These are phyloP conservation scores for Rhadina sibilatrix DNA, from an alignment of 2,113 vertebrate species.

Conservation along the genomic window DNA sequence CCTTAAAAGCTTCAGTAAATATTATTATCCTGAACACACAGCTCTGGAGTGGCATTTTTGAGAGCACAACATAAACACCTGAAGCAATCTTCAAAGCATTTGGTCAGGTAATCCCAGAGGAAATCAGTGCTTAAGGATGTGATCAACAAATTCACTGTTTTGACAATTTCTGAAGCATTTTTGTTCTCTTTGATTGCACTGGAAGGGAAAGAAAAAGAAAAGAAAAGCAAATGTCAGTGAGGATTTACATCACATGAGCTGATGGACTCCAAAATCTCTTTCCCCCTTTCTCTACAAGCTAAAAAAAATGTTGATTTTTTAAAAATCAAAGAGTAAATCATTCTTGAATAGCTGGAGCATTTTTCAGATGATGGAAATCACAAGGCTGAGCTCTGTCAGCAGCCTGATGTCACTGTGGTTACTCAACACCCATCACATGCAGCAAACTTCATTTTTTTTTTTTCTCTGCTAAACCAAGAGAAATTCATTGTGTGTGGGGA, in stretches of 20 bases:
- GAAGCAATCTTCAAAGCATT: constrained; percentile 85
- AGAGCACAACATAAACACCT: constrained; percentile 73
- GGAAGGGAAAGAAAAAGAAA: background rate
- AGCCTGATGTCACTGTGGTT: background rate
- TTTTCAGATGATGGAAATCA: background rate
- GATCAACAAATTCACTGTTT: constrained; percentile 91
- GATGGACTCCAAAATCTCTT: background rate
- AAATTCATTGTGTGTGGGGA: background rate
- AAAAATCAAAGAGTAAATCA: background rate
- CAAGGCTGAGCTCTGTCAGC: background rate
- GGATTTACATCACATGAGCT: background rate
- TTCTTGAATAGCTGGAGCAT: background rate
- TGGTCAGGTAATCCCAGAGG: constrained; percentile 94
- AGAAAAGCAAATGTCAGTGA: background rate
- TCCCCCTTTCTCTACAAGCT: background rate
- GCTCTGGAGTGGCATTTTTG: background rate
- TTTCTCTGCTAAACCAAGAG: background rate
- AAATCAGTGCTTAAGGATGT: constrained; percentile 90
- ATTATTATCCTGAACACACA: background rate
- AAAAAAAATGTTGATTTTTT: background rate
- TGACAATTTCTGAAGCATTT: constrained; percentile 91
- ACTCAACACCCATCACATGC: background rate
- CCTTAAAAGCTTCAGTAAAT: background rate
- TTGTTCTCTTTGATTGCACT: constrained; percentile 94
- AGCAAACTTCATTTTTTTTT: background rate